phyloP scores from a whole-genome alignment of 2,888 invertebrate genomes.

The Parascotia fuliginaria region DNA sequence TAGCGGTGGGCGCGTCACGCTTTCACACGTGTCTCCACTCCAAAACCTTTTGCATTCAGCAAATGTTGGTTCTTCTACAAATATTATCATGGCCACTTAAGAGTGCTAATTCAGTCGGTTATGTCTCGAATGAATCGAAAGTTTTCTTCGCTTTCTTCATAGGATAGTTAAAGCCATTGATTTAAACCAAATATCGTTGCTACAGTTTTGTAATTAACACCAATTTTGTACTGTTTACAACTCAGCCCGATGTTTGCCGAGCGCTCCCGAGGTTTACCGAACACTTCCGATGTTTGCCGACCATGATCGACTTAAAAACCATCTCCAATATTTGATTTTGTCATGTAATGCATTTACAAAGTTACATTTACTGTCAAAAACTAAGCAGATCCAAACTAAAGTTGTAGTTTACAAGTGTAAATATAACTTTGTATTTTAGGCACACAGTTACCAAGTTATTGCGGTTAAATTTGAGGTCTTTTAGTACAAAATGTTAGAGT shows the following conservation, averaged over 20 bases:
- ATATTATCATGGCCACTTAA: too few species aligned
- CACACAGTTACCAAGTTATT: constrained; percentile 9
- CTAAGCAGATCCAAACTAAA: background rate
- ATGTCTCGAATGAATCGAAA: too few species aligned
- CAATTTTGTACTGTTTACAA: constrained; percentile 42
- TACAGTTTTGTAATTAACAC: constrained; percentile 55
- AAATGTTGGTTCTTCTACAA: too few species aligned
- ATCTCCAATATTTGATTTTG: constrained; percentile 46
- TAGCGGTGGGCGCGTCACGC: too few species aligned
- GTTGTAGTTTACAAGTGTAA: background rate
- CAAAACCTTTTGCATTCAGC: too few species aligned
- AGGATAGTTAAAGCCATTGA: too few species aligned
- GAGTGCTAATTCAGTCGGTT: too few species aligned
- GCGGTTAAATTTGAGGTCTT: background rate
- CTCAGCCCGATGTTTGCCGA: constrained; percentile 36
- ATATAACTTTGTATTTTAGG: constrained; percentile 3
- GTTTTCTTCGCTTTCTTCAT: too few species aligned
- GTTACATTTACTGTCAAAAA: constrained; percentile 15
- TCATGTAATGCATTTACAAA: constrained; percentile 30
- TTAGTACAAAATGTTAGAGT: background rate
- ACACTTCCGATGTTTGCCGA: constrained; percentile 45
- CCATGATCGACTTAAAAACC: constrained; percentile 56
- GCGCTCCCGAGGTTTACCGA: constrained; percentile 32
- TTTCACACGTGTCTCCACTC: too few species aligned
- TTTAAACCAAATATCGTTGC: constrained; percentile 31